Conservation (phyloP, 2,888 invertebrate genomes). For the Chloroclysta siterata region DNA sequence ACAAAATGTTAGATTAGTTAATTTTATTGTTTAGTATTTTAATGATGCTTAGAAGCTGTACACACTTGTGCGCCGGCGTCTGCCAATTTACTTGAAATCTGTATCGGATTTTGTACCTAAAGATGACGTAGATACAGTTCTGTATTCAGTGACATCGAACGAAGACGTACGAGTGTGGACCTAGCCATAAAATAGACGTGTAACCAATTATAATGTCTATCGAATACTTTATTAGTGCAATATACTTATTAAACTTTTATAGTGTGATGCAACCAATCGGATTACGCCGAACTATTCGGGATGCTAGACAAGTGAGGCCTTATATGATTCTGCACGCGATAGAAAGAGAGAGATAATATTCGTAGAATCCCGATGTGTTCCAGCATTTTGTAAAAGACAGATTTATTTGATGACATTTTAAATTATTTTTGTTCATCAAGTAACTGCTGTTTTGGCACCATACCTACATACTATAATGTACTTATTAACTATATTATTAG, state of each 20-base stretch:
- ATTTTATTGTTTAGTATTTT: constrained; percentile 41
- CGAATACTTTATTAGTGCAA: constrained; percentile 25
- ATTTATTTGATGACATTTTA: neutral
- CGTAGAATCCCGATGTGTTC: neutral
- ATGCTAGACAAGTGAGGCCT: neutral
- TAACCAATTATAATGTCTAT: constrained; percentile 21
- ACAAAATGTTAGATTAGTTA: constrained; percentile 53
- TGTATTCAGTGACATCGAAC: neutral
- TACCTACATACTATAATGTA: constrained; percentile 14
- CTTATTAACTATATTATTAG: constrained; percentile 6
- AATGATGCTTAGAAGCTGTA: constrained; percentile 11
- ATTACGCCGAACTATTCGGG: neutral
- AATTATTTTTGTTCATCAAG: neutral
- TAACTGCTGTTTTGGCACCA: constrained; percentile 4
- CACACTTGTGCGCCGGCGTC: neutral
- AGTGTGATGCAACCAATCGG: neutral
- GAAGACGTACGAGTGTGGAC: neutral
- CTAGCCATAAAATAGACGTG: neutral
- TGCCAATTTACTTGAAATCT: neutral
- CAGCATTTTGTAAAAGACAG: constrained; percentile 5
- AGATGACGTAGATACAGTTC: neutral
- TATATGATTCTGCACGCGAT: neutral
- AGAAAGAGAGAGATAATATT: neutral
- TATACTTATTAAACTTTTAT: constrained; percentile 6
- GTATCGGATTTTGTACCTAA: neutral